A percentile compares a stretch with the other conserved stretches of the same genome.
These are phyloP conservation scores for Pachydiplax longipennis DNA, from an alignment of 2,888 invertebrate genomes.

Conservation along the genomic window DNA sequence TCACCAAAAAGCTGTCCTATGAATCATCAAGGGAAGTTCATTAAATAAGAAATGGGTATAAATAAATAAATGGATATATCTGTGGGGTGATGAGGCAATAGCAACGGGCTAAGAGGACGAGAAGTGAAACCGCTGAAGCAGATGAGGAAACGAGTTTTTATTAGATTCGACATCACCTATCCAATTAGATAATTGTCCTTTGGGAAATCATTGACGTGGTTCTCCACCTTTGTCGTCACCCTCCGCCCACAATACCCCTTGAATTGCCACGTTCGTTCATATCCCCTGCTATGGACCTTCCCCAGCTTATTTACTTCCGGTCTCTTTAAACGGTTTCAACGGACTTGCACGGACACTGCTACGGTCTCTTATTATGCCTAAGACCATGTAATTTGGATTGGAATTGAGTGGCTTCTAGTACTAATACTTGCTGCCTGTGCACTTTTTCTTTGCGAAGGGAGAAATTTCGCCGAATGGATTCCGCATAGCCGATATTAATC, in stretches of 20 bases:
- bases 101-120: not conserved
- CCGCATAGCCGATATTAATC: no score
- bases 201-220: conserved; percentile 41
- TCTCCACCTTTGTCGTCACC: conserved; percentile 33
- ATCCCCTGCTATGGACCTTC: not conserved
- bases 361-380: not conserved
- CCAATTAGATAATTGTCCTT: conserved; percentile 42
- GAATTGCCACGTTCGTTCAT: not conserved
- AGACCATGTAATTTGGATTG: not conserved
- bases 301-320: not conserved
- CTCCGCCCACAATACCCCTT: not conserved
- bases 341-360: not conserved
- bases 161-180: conserved; percentile 33
- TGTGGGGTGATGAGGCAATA: not conserved
- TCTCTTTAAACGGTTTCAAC: not conserved
- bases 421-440: not conserved
- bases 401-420: not conserved
- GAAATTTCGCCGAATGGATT: not conserved
- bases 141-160: conserved; percentile 9
- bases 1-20: no score
- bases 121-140: not conserved
- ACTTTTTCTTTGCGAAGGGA: not conserved
- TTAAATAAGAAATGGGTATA: no score
- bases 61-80: no score
- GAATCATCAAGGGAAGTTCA: no score